phyloP scores from a whole-genome alignment of 2,888 invertebrate species.

The Ophioninae sp. region DNA sequence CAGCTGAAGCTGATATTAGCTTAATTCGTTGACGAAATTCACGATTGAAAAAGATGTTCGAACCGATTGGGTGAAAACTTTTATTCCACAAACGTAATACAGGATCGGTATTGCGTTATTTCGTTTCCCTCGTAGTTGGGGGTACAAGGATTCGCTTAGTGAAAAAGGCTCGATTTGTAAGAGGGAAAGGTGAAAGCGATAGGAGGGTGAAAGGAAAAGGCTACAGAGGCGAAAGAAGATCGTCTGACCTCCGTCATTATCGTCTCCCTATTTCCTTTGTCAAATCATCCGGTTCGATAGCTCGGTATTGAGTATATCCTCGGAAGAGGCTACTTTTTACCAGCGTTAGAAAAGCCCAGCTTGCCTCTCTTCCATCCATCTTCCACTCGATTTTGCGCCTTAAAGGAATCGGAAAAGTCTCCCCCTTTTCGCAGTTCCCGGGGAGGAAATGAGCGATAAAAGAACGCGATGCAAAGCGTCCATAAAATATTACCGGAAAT shows the following conservation, averaged over 20 bases:
- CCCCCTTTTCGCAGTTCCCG: slow-evolving; percentile 57
- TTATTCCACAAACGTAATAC: background rate
- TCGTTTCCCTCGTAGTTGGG: background rate
- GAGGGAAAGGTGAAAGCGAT: background rate
- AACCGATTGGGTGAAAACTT: background rate
- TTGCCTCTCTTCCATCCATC: slow-evolving; percentile 28
- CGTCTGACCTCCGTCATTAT: slow-evolving; percentile 56
- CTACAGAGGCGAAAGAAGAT: slow-evolving; percentile 24
- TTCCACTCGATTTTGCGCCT: slow-evolving; percentile 49
- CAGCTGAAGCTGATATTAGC: background rate
- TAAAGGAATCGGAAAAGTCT: slow-evolving; percentile 55
- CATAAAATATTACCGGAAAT: slow-evolving; percentile 27
- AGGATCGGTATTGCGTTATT: background rate
- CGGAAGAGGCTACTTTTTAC: slow-evolving; percentile 54
- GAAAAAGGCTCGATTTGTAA: slow-evolving; percentile 27
- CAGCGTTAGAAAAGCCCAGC: slow-evolving; percentile 3
- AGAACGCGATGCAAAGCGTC: slow-evolving; percentile 3
- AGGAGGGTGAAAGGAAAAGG: background rate
- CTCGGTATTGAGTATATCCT: slow-evolving; percentile 32
- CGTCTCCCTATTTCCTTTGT: slow-evolving; percentile 61
- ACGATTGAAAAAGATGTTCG: background rate
- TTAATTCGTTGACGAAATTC: background rate
- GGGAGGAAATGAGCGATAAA: slow-evolving; percentile 61
- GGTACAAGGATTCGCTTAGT: background rate
- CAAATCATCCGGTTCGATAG: slow-evolving; percentile 55